These are phyloP conservation scores for Deroptyus accipitrinus DNA, from an alignment of 2,113 vertebrate genomes.

Conservation along the genomic window DNA sequence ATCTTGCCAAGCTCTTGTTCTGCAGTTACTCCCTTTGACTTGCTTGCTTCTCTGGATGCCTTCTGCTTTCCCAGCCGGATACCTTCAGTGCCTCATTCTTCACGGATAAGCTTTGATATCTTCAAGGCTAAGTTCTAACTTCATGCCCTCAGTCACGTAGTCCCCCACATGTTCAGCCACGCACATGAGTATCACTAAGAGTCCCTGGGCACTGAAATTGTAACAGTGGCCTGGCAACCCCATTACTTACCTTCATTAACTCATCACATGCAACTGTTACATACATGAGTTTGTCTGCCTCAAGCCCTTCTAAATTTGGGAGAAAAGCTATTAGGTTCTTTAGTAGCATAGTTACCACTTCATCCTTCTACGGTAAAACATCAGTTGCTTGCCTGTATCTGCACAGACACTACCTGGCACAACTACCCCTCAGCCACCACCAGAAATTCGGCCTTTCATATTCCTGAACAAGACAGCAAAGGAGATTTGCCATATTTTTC, in stretches of 20 bases:
- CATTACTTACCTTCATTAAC: background rate
- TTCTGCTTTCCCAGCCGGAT: too few relatives aligned
- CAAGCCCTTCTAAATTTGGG: background rate
- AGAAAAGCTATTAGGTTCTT: background rate
- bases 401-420: background rate
- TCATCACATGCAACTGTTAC: background rate
- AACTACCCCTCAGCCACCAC: background rate
- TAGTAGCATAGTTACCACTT: background rate
- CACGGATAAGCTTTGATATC: too few relatives aligned
- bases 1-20: too few relatives aligned
- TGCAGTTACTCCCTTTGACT: too few relatives aligned
- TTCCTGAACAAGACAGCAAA: background rate
- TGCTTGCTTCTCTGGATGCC: too few relatives aligned
- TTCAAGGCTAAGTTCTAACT: too few relatives aligned
- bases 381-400: background rate
- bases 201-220: rapidly evolving
- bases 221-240: background rate
- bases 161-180: background rate
- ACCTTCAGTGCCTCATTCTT: too few relatives aligned
- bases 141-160: too few relatives aligned
- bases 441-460: background rate
- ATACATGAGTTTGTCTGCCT: background rate
- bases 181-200: rapidly evolving
- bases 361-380: background rate
- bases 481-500: background rate